Evolutionary conservation across 2,888 invertebrate species (phyloP), one percentile per base, ranked within the genome.

Genomic region (Subacronicta megacephala): DNA sequence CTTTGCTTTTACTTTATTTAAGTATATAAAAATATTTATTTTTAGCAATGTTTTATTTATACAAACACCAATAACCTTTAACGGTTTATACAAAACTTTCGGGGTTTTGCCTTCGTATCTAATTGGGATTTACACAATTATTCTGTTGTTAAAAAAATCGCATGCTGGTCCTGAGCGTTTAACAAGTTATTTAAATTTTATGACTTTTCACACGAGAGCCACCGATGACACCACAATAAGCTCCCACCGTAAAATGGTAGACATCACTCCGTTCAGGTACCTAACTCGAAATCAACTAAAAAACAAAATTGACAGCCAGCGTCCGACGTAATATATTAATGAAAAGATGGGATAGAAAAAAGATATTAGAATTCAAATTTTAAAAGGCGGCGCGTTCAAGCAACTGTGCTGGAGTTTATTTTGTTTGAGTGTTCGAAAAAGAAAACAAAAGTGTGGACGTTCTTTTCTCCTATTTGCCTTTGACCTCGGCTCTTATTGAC

Each of bases 401-500:
- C 88, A 85, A 89, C 90, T 85, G 88, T 83, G 82, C 85, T 81
- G 77, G 81, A 88, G 87, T 90, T 90, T 89, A 92, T 92, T 91
- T 91, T 90, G 89, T 93, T 89, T 86, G 90, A 89, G 89, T 88
- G 87, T 86, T 87, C 83, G 80, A 83, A 85, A 92, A 92, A 91
- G 88, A 90, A 90, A 92, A 93, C 87, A 91, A 92, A 90, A 90
- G 84, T 89, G 80, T 75, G 67, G 81, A 75, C 69, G 85, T 87
- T 90, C 84, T 91, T 92, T 93, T 92, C 87, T 92, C 85, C 88
- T 91, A 90, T 92, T 93, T 93, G 93, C 90, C 90, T 89, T 89
- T 91, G 93, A 93, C 93, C 93, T 90, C 92, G 88, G 88, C 78
- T 86, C 83, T 84, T 91, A 92, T 92, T 93, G 93, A 93, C 94